Evolutionary conservation across 2,888 invertebrate species (phyloP).

Genomic region (Campoplex nolae): DNA sequence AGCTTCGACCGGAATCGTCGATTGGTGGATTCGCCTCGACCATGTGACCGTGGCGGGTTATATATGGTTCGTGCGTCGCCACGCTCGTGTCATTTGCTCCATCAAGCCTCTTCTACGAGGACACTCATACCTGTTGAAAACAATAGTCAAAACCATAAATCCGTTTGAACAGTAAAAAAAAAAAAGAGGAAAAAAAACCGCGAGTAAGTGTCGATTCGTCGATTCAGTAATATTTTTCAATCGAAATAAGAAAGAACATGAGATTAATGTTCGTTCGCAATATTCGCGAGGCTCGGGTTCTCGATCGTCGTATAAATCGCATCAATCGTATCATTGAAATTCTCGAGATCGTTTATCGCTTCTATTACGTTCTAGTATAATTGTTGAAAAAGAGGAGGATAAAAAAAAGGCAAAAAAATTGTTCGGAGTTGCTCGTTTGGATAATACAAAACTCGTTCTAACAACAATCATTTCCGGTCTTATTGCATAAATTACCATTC

Average conservation of each 20-base stretch:
- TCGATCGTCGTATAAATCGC: not conserved
- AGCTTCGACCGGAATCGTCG: conserved; percentile 41
- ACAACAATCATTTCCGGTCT: not conserved
- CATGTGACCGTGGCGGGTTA: conserved; percentile 68
- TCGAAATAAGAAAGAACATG: not conserved
- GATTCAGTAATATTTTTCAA: not conserved
- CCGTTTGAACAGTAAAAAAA: not conserved
- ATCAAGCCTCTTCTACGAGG: conserved; percentile 61
- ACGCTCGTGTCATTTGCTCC: conserved; percentile 64
- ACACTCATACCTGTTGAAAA: conserved; percentile 11
- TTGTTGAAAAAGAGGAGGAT: not conserved
- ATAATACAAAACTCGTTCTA: not conserved
- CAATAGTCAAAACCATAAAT: not conserved
- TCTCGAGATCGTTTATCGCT: not conserved
- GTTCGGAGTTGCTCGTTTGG: not conserved
- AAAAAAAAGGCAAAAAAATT: not conserved
- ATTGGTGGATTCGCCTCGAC: conserved; percentile 61
- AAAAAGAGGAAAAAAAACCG: not conserved
- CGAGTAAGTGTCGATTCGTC: not conserved
- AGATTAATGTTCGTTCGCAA: not conserved
- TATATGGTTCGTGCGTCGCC: conserved; percentile 59
- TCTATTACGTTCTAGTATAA: not conserved
- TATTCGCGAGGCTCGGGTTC: not conserved
- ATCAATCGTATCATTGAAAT: not conserved
- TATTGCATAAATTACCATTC: not conserved